Base-by-base conservation (phyloP, 2,113 vertebrate genomes). In the Cygnus atratus region DNA sequence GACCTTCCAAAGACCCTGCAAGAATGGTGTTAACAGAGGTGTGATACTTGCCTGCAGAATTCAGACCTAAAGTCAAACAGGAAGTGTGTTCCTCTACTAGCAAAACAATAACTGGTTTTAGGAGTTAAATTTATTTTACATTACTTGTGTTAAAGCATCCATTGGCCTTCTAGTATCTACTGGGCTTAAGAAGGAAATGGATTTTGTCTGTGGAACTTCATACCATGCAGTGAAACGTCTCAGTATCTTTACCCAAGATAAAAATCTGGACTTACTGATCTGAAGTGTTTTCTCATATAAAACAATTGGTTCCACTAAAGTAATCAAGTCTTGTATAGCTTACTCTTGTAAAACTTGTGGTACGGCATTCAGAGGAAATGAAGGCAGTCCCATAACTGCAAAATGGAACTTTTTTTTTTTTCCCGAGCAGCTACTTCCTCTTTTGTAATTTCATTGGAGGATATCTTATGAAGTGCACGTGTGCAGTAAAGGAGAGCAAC, bases 351-450 rank as follows among this genome's bases (percentile, higher is more conserved):
- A 96, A 96, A 89, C 48, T 75, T 79, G 44, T 46, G 21, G 19
- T 91, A 58, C 37, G 35, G 84, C 70, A 29, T 92, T 92, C 58
- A 84, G 71, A 93, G 93, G 95, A 96, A 96, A 96, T 96, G 39
- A 95, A 97, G 81, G 74, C 79, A 91, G 74, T 70, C 81, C 37
- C 3, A 2, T 87, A 95, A 92, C 89, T 94, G 20, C 44, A 76
- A 88, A 93, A 87, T 82, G 31, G 52, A 93, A 82, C 80, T 50
- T 85, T 2, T 44, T 14, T 58, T 81, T 78, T 77, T 93, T 81
- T 93, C 78, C 26, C 66, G 74, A 92, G 43, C 48, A 87, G 14
- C 71, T 82, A 79, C 84, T 89, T 91, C 70, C 21, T 91, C 43
- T 84, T 89, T 70, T 76, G 35, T 91, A 79, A 83, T 87, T 91